These are phyloP conservation scores for Atherinomorus stipes DNA, from an alignment of 2,113 vertebrate species.

Conservation along the genomic window DNA sequence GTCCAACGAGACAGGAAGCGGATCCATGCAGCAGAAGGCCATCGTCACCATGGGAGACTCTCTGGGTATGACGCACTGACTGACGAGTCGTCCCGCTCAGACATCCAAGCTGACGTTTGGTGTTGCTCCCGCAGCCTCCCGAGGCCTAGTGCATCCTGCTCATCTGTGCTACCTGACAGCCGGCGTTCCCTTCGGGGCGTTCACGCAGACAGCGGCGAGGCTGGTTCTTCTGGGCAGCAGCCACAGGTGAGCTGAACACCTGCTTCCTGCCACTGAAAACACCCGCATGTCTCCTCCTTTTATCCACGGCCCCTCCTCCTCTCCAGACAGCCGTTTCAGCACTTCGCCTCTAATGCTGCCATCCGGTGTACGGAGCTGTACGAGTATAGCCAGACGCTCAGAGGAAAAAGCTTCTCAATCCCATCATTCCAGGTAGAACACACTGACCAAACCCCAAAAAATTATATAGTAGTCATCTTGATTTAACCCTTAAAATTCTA, in stretches of 20 bases:
- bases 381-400: conserved; percentile 89
- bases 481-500: neutral
- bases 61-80: conserved; percentile 81
- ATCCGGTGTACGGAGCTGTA: conserved; percentile 91
- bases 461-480: no score
- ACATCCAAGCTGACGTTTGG: conserved; percentile 13
- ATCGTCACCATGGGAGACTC: conserved; percentile 90
- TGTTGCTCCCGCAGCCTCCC: conserved; percentile 82
- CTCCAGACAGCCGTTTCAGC: conserved; percentile 83
- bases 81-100: neutral
- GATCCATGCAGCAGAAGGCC: conserved; percentile 78
- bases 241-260: conserved; percentile 80
- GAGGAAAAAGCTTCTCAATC: conserved; percentile 78
- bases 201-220: conserved; percentile 81
- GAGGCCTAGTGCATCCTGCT: conserved; percentile 86
- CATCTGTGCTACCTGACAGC: conserved; percentile 93
- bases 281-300: neutral
- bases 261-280: neutral
- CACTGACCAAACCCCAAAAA: no score
- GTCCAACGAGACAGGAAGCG: conserved; percentile 87
- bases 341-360: conserved; percentile 84
- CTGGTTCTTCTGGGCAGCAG: conserved; percentile 89
- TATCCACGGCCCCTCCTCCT: conserved; percentile 2
- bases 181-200: conserved; percentile 84
- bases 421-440: conserved; percentile 89